A percentile compares a stretch with the other conserved stretches of the same genome.
phyloP scores from a whole-genome alignment of 2,797 vertebrate species.

The Neosilurus hyrtlii region DNA sequence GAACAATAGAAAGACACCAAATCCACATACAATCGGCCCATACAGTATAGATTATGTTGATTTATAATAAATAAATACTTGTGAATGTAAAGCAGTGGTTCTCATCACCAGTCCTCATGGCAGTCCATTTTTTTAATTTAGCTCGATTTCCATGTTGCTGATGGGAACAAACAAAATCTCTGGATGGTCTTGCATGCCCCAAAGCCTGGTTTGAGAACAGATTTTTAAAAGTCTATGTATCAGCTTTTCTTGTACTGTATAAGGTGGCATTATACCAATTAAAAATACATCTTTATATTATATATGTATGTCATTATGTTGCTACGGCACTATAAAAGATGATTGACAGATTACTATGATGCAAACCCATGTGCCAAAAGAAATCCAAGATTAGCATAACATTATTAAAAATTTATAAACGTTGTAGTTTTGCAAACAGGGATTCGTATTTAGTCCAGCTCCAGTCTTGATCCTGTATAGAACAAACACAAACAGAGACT shows the following conservation, averaged over 20 bases:
- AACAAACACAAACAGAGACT: conserved; percentile 37
- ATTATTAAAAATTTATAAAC: conserved; percentile 53
- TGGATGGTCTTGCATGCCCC: neutral
- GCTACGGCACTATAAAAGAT: conserved; percentile 40
- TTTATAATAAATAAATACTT: conserved; percentile 53
- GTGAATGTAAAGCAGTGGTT: conserved; percentile 28
- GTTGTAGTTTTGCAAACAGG: conserved; percentile 53
- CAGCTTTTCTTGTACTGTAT: conserved; percentile 14
- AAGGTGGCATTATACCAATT: conserved; percentile 27
- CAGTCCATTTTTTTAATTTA: neutral
- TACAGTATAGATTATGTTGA: conserved; percentile 31
- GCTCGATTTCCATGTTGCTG: neutral
- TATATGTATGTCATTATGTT: conserved; percentile 47
- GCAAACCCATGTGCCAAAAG: conserved; percentile 40
- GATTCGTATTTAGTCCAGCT: conserved; percentile 73
- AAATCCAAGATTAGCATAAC: conserved; percentile 34
- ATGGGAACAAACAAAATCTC: neutral
- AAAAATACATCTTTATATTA: conserved; percentile 51
- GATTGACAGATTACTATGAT: conserved; percentile 37
- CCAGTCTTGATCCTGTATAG: conserved; percentile 74
- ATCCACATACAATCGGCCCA: conserved; percentile 45
- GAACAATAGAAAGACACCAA: conserved; percentile 36
- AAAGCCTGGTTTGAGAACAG: conserved; percentile 1
- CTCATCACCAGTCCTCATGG: neutral
- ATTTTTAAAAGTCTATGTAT: conserved; percentile 30